These are phyloP conservation scores for Dendropsophus ebraccatus DNA, from an alignment of 2,113 vertebrate species.

Conservation along the genomic window DNA sequence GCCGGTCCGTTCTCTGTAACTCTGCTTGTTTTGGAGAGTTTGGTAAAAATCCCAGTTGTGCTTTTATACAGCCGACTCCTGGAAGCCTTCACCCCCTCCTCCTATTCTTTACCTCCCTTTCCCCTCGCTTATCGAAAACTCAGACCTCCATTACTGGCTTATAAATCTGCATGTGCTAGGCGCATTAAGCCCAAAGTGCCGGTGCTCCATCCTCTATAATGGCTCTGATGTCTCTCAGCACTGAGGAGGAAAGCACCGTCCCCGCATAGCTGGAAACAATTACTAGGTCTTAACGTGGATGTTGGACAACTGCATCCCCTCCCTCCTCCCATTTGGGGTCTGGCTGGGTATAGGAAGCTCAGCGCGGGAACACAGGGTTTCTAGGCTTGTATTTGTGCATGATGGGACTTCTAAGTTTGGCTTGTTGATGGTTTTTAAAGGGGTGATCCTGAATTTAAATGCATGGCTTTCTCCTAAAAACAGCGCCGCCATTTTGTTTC, in stretches of 20 bases:
- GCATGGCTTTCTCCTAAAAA: no score
- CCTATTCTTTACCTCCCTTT: neutral
- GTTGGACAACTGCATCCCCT: neutral
- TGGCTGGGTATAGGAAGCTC: neutral
- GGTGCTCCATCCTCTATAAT: neutral
- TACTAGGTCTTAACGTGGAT: constrained; percentile 24
- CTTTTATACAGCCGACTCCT: neutral
- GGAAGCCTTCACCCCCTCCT: neutral
- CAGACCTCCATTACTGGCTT: constrained; percentile 5
- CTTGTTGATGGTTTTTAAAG: no score
- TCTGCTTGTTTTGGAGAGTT: neutral
- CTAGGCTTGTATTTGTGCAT: neutral
- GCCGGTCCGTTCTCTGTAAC: neutral
- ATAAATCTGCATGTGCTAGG: constrained; percentile 15
- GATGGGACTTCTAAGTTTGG: neutral
- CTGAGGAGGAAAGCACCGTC: neutral
- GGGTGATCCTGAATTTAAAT: no score
- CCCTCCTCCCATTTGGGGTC: neutral
- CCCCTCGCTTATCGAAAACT: neutral
- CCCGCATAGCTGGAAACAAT: constrained; percentile 24
- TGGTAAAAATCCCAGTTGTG: constrained; percentile 28
- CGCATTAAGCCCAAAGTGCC: neutral
- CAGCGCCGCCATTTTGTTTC: no score
- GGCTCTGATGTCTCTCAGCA: neutral
- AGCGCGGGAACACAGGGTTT: neutral